These are phyloP conservation scores for Megastigmus dorsalis DNA, from an alignment of 2,888 invertebrate species.

Conservation along the genomic window DNA sequence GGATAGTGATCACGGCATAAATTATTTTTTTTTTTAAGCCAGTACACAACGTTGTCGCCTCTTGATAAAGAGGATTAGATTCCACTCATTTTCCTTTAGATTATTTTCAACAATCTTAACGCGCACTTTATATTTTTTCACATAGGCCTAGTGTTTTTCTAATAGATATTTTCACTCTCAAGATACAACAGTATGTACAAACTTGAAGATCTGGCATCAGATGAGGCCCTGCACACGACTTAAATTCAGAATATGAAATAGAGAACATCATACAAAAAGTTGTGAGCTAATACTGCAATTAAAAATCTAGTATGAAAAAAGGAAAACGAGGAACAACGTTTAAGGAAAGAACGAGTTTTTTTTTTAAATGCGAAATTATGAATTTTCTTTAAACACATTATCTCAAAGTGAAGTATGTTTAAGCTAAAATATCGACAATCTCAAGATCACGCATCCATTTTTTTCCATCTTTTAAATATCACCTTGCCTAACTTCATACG, in stretches of 20 bases:
- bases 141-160: constrained; percentile 50
- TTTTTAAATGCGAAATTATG: constrained; percentile 49
- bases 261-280: constrained; percentile 47
- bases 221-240: constrained; percentile 36
- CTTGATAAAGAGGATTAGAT: constrained; percentile 28
- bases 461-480: constrained; percentile 40
- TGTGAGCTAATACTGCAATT: constrained; percentile 53
- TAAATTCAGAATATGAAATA: constrained; percentile 34
- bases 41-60: constrained; percentile 39
- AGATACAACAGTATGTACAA: constrained; percentile 55
- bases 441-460: constrained; percentile 43
- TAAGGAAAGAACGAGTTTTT: constrained; percentile 33
- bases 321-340: constrained; percentile 32
- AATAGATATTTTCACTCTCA: constrained; percentile 49
- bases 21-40: constrained; percentile 41
- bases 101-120: constrained; percentile 52
- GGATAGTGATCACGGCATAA: constrained; percentile 43
- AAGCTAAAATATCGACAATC: constrained; percentile 47
- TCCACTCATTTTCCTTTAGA: constrained; percentile 51
- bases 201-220: constrained; percentile 41
- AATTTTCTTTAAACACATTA: constrained; percentile 30
- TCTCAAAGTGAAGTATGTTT: constrained; percentile 41
- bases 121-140: constrained; percentile 42
- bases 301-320: constrained; percentile 48
- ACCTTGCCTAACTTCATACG: constrained; percentile 30